phyloP scores from a whole-genome alignment of 2,113 vertebrate species.

The Cryptotis parvus region DNA sequence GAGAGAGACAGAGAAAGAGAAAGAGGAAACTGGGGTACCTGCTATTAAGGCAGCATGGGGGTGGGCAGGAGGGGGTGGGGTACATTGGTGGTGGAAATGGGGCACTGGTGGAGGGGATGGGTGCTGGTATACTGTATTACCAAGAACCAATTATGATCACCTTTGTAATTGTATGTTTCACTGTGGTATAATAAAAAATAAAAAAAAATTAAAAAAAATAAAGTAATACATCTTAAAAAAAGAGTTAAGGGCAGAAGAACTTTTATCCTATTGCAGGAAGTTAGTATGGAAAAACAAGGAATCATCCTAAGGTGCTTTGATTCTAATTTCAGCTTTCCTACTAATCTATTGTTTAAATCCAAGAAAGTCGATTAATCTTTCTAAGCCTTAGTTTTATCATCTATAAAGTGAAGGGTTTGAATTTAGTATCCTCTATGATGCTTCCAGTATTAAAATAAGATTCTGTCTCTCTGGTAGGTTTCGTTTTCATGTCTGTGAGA shows the following conservation, averaged over 20 bases:
- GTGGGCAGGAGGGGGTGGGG: too few species aligned
- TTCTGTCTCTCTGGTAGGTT: not conserved
- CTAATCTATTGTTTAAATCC: not conserved
- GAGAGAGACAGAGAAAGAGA: too few species aligned
- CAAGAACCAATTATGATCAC: too few species aligned
- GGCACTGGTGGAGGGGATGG: too few species aligned
- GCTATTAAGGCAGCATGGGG: too few species aligned
- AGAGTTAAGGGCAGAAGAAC: not conserved
- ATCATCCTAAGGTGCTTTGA: not conserved
- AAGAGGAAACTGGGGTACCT: too few species aligned
- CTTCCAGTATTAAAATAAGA: not conserved
- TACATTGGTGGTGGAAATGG: too few species aligned
- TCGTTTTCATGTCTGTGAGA: slow-evolving; percentile 45
- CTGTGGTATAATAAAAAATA: too few species aligned
- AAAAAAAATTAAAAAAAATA: too few species aligned
- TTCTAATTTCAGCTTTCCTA: not conserved
- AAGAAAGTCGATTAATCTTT: not conserved
- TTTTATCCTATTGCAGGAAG: not conserved
- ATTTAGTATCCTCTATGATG: not conserved
- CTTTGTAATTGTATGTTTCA: too few species aligned
- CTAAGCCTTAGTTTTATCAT: slow-evolving; percentile 2
- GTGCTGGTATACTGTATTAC: too few species aligned
- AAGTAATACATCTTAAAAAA: too few species aligned
- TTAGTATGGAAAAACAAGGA: not conserved
- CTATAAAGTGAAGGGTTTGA: slow-evolving; percentile 14